These are phyloP conservation scores for Alloscopus bannaensis DNA, from an alignment of 2,888 invertebrate genomes.

Conservation along the genomic window DNA sequence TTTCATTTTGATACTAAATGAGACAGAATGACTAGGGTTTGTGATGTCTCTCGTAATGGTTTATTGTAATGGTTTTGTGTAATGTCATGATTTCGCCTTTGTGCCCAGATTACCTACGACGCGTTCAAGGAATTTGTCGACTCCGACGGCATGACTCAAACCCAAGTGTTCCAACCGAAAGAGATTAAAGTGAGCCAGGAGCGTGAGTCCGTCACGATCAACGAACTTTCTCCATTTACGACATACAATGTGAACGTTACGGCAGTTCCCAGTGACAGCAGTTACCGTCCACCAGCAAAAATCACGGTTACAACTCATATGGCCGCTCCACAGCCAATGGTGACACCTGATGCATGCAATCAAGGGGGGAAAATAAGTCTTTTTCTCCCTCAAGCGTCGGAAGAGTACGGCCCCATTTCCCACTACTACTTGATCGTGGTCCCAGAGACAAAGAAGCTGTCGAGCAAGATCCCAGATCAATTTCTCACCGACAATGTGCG, in stretches of 20 bases:
- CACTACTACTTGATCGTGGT: slow-evolving; percentile 98
- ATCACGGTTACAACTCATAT: slow-evolving; percentile 96
- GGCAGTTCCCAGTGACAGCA: slow-evolving; percentile 85
- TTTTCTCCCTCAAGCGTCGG: slow-evolving; percentile 96
- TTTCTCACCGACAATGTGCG: slow-evolving; percentile 87
- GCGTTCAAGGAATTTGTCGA: slow-evolving; percentile 96
- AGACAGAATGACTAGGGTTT: too few relatives aligned
- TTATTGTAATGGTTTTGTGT: too few relatives aligned
- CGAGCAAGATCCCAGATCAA: slow-evolving; percentile 91
- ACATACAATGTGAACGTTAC: slow-evolving; percentile 95
- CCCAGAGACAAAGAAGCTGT: slow-evolving; percentile 87
- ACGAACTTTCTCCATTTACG: slow-evolving; percentile 93
- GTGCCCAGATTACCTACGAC: slow-evolving; percentile 89
- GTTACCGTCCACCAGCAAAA: slow-evolving; percentile 91
- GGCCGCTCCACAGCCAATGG: slow-evolving; percentile 96
- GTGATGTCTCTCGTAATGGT: too few relatives aligned
- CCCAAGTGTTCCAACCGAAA: slow-evolving; percentile 84
- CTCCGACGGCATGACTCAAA: slow-evolving; percentile 94
- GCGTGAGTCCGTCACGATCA: slow-evolving; percentile 85
- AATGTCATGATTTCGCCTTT: too few relatives aligned
- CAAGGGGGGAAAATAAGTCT: slow-evolving; percentile 79
- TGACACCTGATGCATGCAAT: slow-evolving; percentile 88
- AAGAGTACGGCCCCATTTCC: slow-evolving; percentile 98
- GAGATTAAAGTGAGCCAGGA: slow-evolving; percentile 83
- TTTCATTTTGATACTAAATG: too few relatives aligned